These are phyloP conservation scores for Triplophysa yarkandensis DNA, from an alignment of 2,797 vertebrate genomes.

Conservation along the genomic window DNA sequence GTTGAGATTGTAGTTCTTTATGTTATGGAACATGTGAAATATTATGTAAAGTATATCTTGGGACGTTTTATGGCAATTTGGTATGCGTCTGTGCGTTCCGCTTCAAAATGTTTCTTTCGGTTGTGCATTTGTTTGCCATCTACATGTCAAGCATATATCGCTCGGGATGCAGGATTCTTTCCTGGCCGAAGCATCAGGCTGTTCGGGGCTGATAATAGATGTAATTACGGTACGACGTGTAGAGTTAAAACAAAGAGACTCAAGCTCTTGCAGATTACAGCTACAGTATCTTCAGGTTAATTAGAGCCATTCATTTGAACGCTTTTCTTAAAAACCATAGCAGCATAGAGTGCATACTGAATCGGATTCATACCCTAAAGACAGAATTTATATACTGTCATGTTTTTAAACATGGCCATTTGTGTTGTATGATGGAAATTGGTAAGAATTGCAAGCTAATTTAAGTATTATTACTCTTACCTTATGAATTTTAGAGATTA, in stretches of 20 bases:
- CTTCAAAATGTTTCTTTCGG: neutral
- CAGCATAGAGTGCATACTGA: neutral
- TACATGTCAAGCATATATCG: slow-evolving; percentile 28
- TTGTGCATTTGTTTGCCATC: slow-evolving; percentile 1
- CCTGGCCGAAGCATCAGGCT: slow-evolving; percentile 35
- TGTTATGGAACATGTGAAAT: neutral
- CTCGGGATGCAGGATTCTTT: slow-evolving; percentile 23
- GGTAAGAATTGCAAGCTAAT: no score
- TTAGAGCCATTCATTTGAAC: slow-evolving; percentile 43
- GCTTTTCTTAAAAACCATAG: slow-evolving; percentile 18
- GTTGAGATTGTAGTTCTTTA: neutral
- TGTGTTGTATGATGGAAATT: neutral
- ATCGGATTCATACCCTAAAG: neutral
- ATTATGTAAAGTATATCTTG: neutral
- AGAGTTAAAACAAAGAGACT: slow-evolving; percentile 50
- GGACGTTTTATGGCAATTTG: neutral
- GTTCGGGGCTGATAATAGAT: slow-evolving; percentile 55
- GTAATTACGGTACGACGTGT: slow-evolving; percentile 52
- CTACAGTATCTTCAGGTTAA: slow-evolving; percentile 44
- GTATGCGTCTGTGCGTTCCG: neutral
- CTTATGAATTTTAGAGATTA: no score
- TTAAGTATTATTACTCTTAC: no score
- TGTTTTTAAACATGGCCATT: slow-evolving; percentile 1
- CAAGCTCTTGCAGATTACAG: slow-evolving; percentile 15
- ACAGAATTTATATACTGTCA: neutral